Evolutionary conservation across 1,140 invertebrate species (phyloP), one percentile per base, ranked within the genome.

Genomic region (Teleogryllus occipitalis): DNA sequence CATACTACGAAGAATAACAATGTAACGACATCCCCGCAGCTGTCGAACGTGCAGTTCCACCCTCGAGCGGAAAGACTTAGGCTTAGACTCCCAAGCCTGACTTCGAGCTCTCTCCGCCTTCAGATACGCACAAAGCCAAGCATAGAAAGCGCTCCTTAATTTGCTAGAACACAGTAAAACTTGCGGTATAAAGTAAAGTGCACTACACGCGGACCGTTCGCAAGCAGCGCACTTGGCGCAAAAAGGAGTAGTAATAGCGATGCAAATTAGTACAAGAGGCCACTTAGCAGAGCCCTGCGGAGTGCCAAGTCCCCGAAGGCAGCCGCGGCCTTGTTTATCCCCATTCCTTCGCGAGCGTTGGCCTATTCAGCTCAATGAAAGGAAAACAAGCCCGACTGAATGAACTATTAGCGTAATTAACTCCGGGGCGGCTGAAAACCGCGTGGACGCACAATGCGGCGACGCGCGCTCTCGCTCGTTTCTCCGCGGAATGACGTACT

Each of bases 321-420:
- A 39, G 27, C 27, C 27, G 18, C 54, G 54, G 10, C 54, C 54
- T 65, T 65, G 54, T 65, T 65, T 18, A 65, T 65, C 54, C 54
- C 18, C 54, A 65, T 65, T 65, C 54, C 54, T 65, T 18, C 10
- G 18, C 10, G 54, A 14, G 18, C 54, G 54, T 65, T 65, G 54
- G 10, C 54, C 54, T 65, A 39, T 39, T 18, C 54, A 65, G 18
- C 10, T 65, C 54, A 18, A 65, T 39, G 18, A 65, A 18, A 65
- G 54, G 18, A 65, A 65, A 65, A 65, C 54, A 65, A 65, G 10
- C 10, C 10, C 54, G 54, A 65, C 54, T 65, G 10, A 65, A 65
- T 65, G 54, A 65, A 65, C 54, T 65, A 65, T 65, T 65, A 65
- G 54, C 54, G 54, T 65, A 65, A 65, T 65, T 65, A 65, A 65